Evolutionary conservation across 2,888 invertebrate genomes (phyloP), one percentile per base, ranked within the genome.

Genomic region (Caenorhabditis imperialis): DNA sequence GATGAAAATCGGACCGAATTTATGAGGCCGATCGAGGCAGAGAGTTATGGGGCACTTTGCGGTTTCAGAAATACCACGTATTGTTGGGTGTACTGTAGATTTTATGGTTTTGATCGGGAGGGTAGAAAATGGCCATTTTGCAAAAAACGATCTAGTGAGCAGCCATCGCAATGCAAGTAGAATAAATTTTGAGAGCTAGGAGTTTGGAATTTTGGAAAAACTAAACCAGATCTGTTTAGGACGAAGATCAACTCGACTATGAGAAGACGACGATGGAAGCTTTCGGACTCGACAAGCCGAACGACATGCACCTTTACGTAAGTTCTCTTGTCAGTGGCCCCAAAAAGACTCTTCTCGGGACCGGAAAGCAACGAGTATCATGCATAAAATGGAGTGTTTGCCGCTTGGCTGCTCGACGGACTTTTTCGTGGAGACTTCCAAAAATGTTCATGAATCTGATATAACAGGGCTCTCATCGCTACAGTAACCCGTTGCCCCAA

Each of bases 381-480:
- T 65, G 57, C 65, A 65, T 65, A 65, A 65, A 65, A 65, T 65
- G 57, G 57, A 65, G 55, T 65, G 55, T 57, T 57, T 65, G 65
- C 65, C 50, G 65, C 55, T 65, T 65, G 63, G 62, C 37, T 53
- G 62, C 62, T 45, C 27, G 40, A 54, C 37, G 25, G 25, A n/a
- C 48, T 48, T 33, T 48, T 37, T 45, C 42, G 45, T 38, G 53
- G 38, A 20, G 42, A 50, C 44, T 27, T 30, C 53, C n/a, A n/a
- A n/a, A n/a, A n/a, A n/a, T n/a, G n/a, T n/a, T n/a, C n/a, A n/a
- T n/a, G n/a, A n/a, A n/a, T n/a, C n/a, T n/a, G n/a, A n/a, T n/a
- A n/a, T n/a, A n/a, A n/a, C n/a, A n/a, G n/a, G n/a, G n/a, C n/a
- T n/a, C n/a, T n/a, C n/a, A n/a, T n/a, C n/a, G n/a, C n/a, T n/a